These are phyloP conservation scores for Forbesichthys papilliferus DNA, from an alignment of 2,113 vertebrate genomes.

Conservation along the genomic window DNA sequence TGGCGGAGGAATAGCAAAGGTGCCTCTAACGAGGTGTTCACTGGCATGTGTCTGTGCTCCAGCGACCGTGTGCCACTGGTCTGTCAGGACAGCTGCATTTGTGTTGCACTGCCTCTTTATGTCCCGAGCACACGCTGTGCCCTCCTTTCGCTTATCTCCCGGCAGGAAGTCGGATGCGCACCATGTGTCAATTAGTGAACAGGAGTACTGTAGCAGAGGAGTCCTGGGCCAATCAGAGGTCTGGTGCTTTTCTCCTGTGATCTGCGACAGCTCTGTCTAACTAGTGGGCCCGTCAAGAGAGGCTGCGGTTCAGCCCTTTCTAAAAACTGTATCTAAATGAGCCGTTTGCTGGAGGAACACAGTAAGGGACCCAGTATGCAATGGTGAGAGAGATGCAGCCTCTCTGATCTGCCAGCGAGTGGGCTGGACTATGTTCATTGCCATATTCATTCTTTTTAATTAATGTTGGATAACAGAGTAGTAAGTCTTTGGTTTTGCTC, in stretches of 20 bases:
- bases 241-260: conserved; percentile 37
- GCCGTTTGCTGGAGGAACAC: not conserved
- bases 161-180: conserved; percentile 59
- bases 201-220: conserved; percentile 52
- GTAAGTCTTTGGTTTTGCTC: conserved; percentile 17
- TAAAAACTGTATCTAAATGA: conserved; percentile 9
- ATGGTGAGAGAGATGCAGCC: conserved; percentile 20
- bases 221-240: conserved; percentile 45
- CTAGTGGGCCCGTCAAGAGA: conserved; percentile 31
- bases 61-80: conserved; percentile 48
- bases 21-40: conserved; percentile 62
- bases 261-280: conserved; percentile 33
- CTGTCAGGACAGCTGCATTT: conserved; percentile 51
- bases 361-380: not conserved
- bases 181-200: conserved; percentile 70
- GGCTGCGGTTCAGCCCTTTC: not conserved
- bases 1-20: conserved; percentile 46
- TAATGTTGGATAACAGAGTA: conserved; percentile 28
- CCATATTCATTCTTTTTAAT: not conserved
- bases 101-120: conserved; percentile 45
- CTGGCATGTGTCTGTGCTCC: conserved; percentile 42
- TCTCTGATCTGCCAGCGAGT: conserved; percentile 27
- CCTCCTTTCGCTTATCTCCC: conserved; percentile 60
- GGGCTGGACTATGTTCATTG: conserved; percentile 24
- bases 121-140: conserved; percentile 53